These are phyloP conservation scores for Vanessa tameamea DNA, from an alignment of 1,140 invertebrate species.

Conservation along the genomic window DNA sequence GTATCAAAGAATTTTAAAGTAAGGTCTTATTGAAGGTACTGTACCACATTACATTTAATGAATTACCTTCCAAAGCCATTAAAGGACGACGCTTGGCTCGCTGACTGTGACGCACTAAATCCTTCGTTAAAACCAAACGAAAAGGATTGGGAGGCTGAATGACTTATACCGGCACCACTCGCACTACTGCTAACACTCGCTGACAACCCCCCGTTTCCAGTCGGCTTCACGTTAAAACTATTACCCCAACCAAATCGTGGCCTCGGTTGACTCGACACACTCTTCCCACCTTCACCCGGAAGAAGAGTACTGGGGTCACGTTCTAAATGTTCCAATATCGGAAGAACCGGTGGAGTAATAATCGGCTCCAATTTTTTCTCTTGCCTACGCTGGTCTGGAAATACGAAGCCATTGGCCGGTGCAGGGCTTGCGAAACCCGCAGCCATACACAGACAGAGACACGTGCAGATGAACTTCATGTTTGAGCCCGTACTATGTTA, in stretches of 20 bases:
- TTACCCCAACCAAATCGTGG: constrained; percentile 60
- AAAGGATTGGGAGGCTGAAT: constrained; percentile 72
- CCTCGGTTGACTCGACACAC: constrained; percentile 42
- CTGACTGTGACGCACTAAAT: constrained; percentile 73
- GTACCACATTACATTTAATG: not conserved
- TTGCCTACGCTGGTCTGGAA: constrained; percentile 60
- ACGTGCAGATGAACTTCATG: constrained; percentile 64
- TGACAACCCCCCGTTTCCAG: constrained; percentile 61
- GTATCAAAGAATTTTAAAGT: too few relatives aligned
- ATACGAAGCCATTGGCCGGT: constrained; percentile 63
- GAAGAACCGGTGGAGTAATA: constrained; percentile 71
- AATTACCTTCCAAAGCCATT: constrained; percentile 70
- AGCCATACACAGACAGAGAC: constrained; percentile 47
- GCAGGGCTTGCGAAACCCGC: constrained; percentile 41
- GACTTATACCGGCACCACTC: constrained; percentile 59
- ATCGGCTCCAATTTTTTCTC: constrained; percentile 67
- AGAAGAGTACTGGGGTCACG: constrained; percentile 70
- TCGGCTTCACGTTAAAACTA: constrained; percentile 63
- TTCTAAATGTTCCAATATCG: constrained; percentile 71
- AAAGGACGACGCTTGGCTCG: constrained; percentile 72
- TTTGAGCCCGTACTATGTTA: constrained; percentile 58
- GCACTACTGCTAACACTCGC: constrained; percentile 71
- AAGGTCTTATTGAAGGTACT: not conserved
- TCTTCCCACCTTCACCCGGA: constrained; percentile 51
- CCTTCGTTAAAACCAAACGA: constrained; percentile 74